These are phyloP conservation scores for Drosophila colorata DNA, from an alignment of 2,888 invertebrate species.

Conservation along the genomic window DNA sequence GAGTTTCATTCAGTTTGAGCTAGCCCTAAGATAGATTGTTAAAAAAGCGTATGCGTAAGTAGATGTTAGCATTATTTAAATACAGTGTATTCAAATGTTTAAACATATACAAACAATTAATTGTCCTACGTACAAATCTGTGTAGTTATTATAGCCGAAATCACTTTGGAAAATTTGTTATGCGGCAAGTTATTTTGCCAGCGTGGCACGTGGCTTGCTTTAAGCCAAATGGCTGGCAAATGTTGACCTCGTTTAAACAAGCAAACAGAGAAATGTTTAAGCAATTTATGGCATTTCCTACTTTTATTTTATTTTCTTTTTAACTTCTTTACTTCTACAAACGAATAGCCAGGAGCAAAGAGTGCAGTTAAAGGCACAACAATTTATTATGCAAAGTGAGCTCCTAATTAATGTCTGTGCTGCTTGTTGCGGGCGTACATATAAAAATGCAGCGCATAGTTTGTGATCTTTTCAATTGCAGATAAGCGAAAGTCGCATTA, in stretches of 20 bases:
- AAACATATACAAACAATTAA: conserved; percentile 13
- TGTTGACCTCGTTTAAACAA: conserved; percentile 29
- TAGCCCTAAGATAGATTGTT: conserved; percentile 27
- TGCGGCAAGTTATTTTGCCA: conserved; percentile 25
- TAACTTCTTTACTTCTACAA: conserved; percentile 5
- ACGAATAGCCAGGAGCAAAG: conserved; percentile 4
- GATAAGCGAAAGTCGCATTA: conserved; percentile 5
- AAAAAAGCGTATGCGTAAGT: conserved; percentile 11
- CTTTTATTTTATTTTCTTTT: background rate
- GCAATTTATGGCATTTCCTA: conserved; percentile 30
- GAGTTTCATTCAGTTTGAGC: conserved; percentile 14
- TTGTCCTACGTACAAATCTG: conserved; percentile 21
- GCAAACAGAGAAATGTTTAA: conserved; percentile 31
- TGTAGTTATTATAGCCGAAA: conserved; percentile 19
- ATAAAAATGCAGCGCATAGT: conserved; percentile 16
- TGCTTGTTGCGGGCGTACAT: conserved; percentile 2
- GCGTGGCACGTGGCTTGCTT: background rate
- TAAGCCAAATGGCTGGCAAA: conserved; percentile 2
- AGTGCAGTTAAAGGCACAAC: conserved; percentile 28
- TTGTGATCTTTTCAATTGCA: conserved; percentile 20
- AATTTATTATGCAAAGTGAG: conserved; percentile 39
- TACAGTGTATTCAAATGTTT: conserved; percentile 60
- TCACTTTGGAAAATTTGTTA: conserved; percentile 22
- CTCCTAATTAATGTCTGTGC: conserved; percentile 44
- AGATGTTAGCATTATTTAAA: conserved; percentile 46